phyloP scores from a whole-genome alignment of 1,140 invertebrate species.

The Drosophila mojavensis region DNA sequence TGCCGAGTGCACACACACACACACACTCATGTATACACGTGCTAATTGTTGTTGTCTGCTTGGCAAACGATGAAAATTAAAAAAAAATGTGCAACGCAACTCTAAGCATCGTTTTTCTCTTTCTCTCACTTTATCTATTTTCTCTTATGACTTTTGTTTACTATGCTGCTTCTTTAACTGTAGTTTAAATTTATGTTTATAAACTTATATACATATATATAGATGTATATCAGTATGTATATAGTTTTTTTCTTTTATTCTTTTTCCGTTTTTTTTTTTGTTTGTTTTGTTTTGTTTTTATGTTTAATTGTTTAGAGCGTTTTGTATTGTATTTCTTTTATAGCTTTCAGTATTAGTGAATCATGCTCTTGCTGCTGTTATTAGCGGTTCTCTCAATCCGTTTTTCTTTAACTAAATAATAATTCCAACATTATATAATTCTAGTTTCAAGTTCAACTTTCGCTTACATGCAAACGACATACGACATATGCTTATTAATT shows the following conservation, averaged over 20 bases:
- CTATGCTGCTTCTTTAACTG: conserved; percentile 62
- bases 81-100: conserved; percentile 81
- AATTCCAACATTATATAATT: conserved; percentile 83
- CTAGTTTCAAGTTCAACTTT: conserved; percentile 83
- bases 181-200: conserved; percentile 61
- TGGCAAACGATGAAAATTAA: conserved; percentile 79
- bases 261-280: conserved; percentile 16
- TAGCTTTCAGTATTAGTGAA: conserved; percentile 33
- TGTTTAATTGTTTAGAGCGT: conserved; percentile 77
- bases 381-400: conserved; percentile 57
- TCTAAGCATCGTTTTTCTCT: conserved; percentile 75
- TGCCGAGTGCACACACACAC: conserved; percentile 17
- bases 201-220: conserved; percentile 52
- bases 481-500: conserved; percentile 80
- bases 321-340: conserved; percentile 61
- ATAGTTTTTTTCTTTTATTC: conserved; percentile 39
- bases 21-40: conserved; percentile 8
- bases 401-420: conserved; percentile 76
- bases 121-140: conserved; percentile 42
- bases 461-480: conserved; percentile 81
- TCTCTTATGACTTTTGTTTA: conserved; percentile 53
- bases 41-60: conserved; percentile 68
- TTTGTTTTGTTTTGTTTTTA: conserved; percentile 32
- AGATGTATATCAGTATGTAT: conserved; percentile 50
- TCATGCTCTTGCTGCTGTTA: conserved; percentile 46